phyloP scores from a whole-genome alignment of 2,888 invertebrate genomes.

The Marronus borbonicus region DNA sequence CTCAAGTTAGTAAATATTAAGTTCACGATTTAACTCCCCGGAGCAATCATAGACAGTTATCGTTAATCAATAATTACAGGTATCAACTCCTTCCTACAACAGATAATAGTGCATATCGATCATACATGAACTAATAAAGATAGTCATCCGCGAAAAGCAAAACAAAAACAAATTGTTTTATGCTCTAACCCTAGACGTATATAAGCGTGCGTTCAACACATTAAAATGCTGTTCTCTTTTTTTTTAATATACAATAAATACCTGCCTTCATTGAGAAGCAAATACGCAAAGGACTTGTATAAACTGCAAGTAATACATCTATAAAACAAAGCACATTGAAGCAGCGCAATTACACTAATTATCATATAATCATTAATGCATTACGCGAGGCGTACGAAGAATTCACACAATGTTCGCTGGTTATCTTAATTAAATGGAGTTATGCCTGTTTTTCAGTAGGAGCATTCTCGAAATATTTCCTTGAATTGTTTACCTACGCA shows the following conservation, averaged over 20 bases:
- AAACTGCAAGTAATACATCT: neutral
- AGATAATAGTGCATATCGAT: neutral
- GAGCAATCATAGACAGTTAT: neutral
- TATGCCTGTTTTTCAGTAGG: constrained; percentile 5
- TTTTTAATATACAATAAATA: too few relatives aligned
- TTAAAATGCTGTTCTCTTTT: too few relatives aligned
- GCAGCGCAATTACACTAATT: constrained; percentile 13
- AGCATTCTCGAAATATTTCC: constrained; percentile 31
- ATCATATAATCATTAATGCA: constrained; percentile 41
- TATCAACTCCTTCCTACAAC: neutral
- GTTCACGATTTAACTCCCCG: neutral
- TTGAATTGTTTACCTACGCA: constrained; percentile 28
- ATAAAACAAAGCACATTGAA: constrained; percentile 15
- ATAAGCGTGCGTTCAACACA: neutral
- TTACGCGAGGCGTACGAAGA: constrained; percentile 15
- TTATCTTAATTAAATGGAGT: constrained; percentile 42
- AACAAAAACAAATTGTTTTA: neutral
- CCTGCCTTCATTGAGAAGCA: too few relatives aligned
- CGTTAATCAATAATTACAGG: constrained; percentile 11
- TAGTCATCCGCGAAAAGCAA: too few relatives aligned
- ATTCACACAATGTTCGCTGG: constrained; percentile 9
- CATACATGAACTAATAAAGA: neutral
- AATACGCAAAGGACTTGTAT: too few relatives aligned
- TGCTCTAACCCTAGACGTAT: neutral
- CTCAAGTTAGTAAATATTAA: neutral